phyloP scores from a whole-genome alignment of 2,113 vertebrate genomes.

The Perca fluviatilis region DNA sequence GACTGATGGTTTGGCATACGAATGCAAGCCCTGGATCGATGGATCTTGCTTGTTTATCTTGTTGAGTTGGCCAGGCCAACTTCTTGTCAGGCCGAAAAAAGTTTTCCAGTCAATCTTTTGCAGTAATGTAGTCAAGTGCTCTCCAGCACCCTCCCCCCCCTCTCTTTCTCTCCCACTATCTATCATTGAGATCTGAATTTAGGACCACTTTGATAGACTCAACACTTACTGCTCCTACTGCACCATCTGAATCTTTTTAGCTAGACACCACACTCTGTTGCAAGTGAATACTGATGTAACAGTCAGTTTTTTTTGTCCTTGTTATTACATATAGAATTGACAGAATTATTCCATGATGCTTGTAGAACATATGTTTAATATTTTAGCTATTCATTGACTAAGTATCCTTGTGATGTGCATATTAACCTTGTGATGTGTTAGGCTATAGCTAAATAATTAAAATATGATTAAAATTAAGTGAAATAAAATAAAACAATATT shows the following conservation, averaged over 20 bases:
- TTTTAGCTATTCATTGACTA: neutral
- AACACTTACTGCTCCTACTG: conserved; percentile 17
- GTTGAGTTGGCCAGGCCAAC: conserved; percentile 73
- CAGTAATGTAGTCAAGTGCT: conserved; percentile 78
- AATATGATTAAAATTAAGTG: neutral
- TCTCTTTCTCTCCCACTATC: conserved; percentile 26
- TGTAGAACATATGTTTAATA: neutral
- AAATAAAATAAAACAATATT: neutral
- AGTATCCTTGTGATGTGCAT: neutral
- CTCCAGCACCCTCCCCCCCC: neutral
- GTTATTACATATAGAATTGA: neutral
- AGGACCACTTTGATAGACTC: conserved; percentile 13
- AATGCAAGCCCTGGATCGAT: conserved; percentile 73
- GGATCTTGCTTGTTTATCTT: conserved; percentile 81
- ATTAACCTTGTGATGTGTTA: too few relatives aligned
- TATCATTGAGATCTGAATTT: conserved; percentile 30
- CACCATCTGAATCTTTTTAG: neutral
- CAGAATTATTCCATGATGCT: neutral
- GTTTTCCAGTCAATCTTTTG: conserved; percentile 82
- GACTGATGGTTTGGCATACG: conserved; percentile 78
- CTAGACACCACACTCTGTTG: neutral
- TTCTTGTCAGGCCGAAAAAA: conserved; percentile 78
- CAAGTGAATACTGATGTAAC: neutral
- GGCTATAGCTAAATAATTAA: too few relatives aligned
- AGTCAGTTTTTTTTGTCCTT: neutral